A percentile compares a stretch with the other conserved stretches of the same genome.
Conservation (phyloP, 2,797 vertebrate species). For the Megaceryle alcyon region DNA sequence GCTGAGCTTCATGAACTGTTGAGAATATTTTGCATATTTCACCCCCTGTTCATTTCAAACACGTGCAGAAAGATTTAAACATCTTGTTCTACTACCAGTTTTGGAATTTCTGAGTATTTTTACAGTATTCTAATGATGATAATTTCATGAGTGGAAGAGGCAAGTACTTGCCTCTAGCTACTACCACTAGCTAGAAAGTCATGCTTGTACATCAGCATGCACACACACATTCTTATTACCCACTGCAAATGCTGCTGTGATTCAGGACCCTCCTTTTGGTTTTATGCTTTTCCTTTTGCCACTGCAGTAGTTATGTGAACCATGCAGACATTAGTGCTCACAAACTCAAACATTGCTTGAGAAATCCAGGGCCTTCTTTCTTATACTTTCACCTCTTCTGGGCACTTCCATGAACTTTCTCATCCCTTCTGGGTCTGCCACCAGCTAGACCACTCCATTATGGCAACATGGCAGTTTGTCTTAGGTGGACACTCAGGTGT, state of each 20-base stretch:
- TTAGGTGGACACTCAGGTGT: not conserved
- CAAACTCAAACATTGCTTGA: not conserved
- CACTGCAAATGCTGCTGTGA: not conserved
- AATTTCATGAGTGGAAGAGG: not conserved
- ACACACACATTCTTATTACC: not conserved
- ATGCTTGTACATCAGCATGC: not conserved
- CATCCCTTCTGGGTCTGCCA: not conserved
- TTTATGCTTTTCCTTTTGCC: not conserved
- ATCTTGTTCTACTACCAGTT: not conserved
- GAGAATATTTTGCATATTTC: not conserved
- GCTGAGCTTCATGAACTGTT: not conserved
- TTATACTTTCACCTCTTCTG: not conserved
- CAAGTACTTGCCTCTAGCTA: not conserved
- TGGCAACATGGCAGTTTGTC: not conserved
- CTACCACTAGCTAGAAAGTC: not conserved
- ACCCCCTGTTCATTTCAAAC: not conserved
- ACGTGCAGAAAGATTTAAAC: not conserved
- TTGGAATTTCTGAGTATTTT: not conserved
- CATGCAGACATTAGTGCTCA: not conserved
- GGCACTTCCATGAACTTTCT: not conserved
- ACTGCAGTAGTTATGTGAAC: not conserved
- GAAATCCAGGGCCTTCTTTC: not conserved
- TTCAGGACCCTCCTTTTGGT: not conserved
- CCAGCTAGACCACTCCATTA: not conserved
- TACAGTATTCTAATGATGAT: not conserved